Conservation (phyloP, 2,113 vertebrate species). For the Patagioenas fasciata region DNA sequence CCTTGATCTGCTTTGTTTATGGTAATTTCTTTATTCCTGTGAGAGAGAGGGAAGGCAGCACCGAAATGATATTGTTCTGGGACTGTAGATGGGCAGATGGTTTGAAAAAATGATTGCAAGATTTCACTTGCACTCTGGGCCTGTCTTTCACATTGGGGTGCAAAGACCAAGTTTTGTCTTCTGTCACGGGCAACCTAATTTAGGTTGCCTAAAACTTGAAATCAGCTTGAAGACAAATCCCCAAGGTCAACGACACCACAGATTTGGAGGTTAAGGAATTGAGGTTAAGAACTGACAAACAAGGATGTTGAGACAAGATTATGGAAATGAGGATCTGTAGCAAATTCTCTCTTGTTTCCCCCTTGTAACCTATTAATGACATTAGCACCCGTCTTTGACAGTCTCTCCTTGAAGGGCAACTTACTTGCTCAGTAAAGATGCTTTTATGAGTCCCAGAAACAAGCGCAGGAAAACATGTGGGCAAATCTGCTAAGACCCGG, state of each 20-base stretch:
- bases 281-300: slow-evolving; percentile 71
- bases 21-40: slow-evolving; percentile 66
- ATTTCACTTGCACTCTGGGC: slow-evolving; percentile 67
- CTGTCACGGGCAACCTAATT: slow-evolving; percentile 49
- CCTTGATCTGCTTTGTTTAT: slow-evolving; percentile 66
- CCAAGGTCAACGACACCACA: slow-evolving; percentile 30
- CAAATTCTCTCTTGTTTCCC: slow-evolving; percentile 63
- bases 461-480: not conserved
- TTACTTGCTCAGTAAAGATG: slow-evolving; percentile 10
- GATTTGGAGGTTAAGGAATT: slow-evolving; percentile 68
- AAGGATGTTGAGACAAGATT: slow-evolving; percentile 59
- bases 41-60: slow-evolving; percentile 48
- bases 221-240: slow-evolving; percentile 64
- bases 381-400: slow-evolving; percentile 51
- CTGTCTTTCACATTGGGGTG: slow-evolving; percentile 70
- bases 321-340: slow-evolving; percentile 67
- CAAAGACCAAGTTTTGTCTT: slow-evolving; percentile 63
- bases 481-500: slow-evolving; percentile 57
- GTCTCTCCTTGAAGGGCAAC: slow-evolving; percentile 31
- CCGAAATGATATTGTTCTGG: slow-evolving; percentile 58
- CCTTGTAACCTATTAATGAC: slow-evolving; percentile 68
- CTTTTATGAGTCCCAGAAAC: slow-evolving; percentile 48
- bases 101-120: slow-evolving; percentile 62
- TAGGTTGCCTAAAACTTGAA: slow-evolving; percentile 60
- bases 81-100: slow-evolving; percentile 68